These are phyloP conservation scores for Sebastes glaucus DNA, from an alignment of 2,797 vertebrate species.

Conservation along the genomic window DNA sequence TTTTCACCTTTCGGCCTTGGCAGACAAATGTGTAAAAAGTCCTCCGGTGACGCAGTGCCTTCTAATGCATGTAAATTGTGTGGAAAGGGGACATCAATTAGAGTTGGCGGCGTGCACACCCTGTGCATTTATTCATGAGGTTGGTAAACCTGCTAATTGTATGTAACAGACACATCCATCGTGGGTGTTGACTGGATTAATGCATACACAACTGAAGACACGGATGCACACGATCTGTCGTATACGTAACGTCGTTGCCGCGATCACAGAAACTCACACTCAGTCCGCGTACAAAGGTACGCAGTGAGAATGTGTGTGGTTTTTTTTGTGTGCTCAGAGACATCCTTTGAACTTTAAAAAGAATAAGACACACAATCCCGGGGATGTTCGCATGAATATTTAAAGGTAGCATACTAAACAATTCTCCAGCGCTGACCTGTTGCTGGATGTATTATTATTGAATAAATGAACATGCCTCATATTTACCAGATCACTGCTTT, in stretches of 20 bases:
- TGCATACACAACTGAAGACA: constrained; percentile 1
- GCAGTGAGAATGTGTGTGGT: not conserved
- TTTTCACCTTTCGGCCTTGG: constrained; percentile 32
- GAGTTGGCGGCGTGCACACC: constrained; percentile 20
- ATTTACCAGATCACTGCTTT: constrained; percentile 73
- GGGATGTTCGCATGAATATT: constrained; percentile 57
- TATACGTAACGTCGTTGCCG: not conserved
- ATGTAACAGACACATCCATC: constrained; percentile 30
- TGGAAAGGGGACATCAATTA: constrained; percentile 52
- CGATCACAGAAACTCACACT: not conserved
- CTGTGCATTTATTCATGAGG: constrained; percentile 56
- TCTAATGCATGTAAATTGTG: constrained; percentile 53
- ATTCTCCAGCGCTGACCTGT: constrained; percentile 57
- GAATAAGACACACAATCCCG: constrained; percentile 18
- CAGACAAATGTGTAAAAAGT: constrained; percentile 26
- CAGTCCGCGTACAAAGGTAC: not conserved
- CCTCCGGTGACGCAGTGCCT: constrained; percentile 6
- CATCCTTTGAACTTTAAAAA: constrained; percentile 44
- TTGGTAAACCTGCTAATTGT: constrained; percentile 60
- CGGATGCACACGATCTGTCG: not conserved
- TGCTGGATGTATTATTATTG: constrained; percentile 49
- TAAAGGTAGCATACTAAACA: constrained; percentile 31
- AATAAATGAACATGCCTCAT: constrained; percentile 63
- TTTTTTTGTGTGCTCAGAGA: not conserved
- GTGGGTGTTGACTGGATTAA: constrained; percentile 19